A percentile compares a stretch with the other conserved stretches of the same genome.
Conservation (phyloP, 2,113 vertebrate genomes). For the Edolisoma coerulescens region DNA sequence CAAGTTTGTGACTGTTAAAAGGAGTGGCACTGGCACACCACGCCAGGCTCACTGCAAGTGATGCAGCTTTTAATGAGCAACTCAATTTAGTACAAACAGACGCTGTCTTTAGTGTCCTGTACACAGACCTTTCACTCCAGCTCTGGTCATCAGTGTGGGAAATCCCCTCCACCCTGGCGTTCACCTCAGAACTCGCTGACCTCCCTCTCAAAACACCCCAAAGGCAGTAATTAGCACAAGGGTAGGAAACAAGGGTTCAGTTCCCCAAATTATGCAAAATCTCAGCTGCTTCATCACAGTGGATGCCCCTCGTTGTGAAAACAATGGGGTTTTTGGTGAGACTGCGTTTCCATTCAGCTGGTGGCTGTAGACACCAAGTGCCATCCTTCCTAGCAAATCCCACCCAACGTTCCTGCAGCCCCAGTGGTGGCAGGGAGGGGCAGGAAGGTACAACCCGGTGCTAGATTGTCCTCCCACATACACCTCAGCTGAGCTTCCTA, state of each 20-base stretch:
- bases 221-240: neutral
- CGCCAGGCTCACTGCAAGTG: neutral
- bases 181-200: neutral
- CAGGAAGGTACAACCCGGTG: neutral
- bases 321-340: neutral
- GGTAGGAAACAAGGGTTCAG: neutral
- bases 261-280: slow-evolving; percentile 50
- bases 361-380: neutral
- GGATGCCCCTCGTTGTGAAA: neutral
- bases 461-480: neutral
- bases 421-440: accelerated
- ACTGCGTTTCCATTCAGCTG: neutral
- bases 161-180: neutral
- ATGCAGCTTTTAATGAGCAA: slow-evolving; percentile 16
- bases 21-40: neutral
- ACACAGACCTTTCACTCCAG: neutral
- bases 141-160: neutral
- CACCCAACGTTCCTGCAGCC: neutral
- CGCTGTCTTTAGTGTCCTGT: neutral
- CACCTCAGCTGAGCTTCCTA: neutral
- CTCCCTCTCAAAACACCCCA: neutral
- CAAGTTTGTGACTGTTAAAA: neutral
- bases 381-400: neutral
- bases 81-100: neutral
- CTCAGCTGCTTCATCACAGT: neutral